These are phyloP conservation scores for Cyprinus carpio DNA, from an alignment of 2,113 vertebrate genomes.

Conservation along the genomic window DNA sequence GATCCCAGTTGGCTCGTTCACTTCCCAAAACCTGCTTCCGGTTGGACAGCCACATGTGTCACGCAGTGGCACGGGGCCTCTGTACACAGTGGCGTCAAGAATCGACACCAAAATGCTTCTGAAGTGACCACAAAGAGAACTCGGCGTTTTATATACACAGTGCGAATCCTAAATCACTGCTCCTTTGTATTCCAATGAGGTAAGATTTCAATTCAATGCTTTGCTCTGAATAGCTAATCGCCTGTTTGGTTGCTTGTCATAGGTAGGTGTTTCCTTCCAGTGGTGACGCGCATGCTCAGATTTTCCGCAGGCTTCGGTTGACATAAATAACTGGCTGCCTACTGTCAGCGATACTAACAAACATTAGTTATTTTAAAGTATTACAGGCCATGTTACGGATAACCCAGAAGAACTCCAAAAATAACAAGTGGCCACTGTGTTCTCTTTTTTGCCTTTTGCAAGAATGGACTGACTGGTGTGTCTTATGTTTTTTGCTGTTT, in stretches of 20 bases:
- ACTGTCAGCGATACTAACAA: background rate
- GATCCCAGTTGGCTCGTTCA: background rate
- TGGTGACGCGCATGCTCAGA: background rate
- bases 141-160: background rate
- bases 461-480: background rate
- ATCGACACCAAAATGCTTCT: conserved; percentile 50
- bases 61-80: background rate
- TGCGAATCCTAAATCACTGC: background rate
- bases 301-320: conserved; percentile 20
- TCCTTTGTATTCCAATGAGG: background rate
- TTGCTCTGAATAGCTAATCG: background rate
- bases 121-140: conserved; percentile 27
- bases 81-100: conserved; percentile 25
- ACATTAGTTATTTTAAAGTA: background rate
- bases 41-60: conserved; percentile 34
- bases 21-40: background rate
- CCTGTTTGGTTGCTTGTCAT: conserved; percentile 9
- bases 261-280: conserved; percentile 3
- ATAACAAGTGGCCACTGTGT: background rate
- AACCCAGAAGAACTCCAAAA: background rate
- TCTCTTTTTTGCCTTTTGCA: background rate
- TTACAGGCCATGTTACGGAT: background rate
- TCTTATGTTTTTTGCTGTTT: background rate
- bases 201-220: background rate
- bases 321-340: background rate